Conservation (phyloP, 2,888 invertebrate species). For the Seladonia tumulorum region DNA sequence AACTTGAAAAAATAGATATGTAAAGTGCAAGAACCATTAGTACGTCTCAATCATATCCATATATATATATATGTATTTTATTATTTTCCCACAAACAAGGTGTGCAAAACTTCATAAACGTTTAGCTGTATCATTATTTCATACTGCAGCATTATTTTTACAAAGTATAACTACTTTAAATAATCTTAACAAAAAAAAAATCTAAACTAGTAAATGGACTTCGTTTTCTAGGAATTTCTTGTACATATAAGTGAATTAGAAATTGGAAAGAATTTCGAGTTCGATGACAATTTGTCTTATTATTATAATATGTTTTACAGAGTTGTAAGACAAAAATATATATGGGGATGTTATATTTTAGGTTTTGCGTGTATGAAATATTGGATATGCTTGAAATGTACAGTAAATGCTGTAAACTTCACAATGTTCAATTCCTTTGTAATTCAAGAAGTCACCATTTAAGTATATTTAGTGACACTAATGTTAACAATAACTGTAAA, state of each 20-base stretch:
- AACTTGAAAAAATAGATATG: slow-evolving; percentile 75
- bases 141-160: slow-evolving; percentile 32
- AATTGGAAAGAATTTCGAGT: slow-evolving; percentile 33
- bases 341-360: slow-evolving; percentile 7
- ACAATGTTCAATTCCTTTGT: slow-evolving; percentile 65
- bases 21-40: slow-evolving; percentile 66
- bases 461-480: slow-evolving; percentile 59
- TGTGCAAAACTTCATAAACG: slow-evolving; percentile 24
- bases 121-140: slow-evolving; percentile 19
- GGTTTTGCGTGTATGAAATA: slow-evolving; percentile 17
- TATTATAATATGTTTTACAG: slow-evolving; percentile 23
- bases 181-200: slow-evolving; percentile 1
- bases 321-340: neutral
- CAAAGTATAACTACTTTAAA: slow-evolving; percentile 17
- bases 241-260: slow-evolving; percentile 24
- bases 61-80: slow-evolving; percentile 14
- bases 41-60: slow-evolving; percentile 65
- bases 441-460: slow-evolving; percentile 61
- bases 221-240: slow-evolving; percentile 25
- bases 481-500: slow-evolving; percentile 52
- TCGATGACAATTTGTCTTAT: neutral
- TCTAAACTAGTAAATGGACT: slow-evolving; percentile 28
- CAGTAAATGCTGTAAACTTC: slow-evolving; percentile 46
- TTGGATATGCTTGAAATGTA: slow-evolving; percentile 64
- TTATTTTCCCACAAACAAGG: slow-evolving; percentile 27